Conservation (phyloP, 1,140 invertebrate genomes). For the Drosophila pseudoobscura region DNA sequence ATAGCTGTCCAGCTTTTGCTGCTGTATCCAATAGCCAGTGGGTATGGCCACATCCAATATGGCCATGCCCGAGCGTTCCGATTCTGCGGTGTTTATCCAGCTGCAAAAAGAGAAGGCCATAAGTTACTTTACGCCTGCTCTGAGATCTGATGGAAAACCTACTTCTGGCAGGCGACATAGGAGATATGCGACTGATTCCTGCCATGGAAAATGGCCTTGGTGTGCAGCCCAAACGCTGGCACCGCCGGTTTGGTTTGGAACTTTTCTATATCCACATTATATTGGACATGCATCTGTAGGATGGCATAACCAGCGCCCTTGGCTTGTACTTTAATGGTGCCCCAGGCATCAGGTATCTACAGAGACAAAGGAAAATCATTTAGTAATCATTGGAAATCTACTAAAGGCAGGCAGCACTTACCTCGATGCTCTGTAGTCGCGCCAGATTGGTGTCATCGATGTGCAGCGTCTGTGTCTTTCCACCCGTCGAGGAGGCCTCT, state of each 20-base stretch:
- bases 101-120: slow-evolving; percentile 65
- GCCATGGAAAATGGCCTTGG: slow-evolving; percentile 90
- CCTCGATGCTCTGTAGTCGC: slow-evolving; percentile 89
- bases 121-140: too few species aligned
- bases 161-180: slow-evolving; percentile 92
- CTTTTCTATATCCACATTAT: slow-evolving; percentile 94
- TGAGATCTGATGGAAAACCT: slow-evolving; percentile 24
- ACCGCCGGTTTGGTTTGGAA: slow-evolving; percentile 94
- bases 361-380: slow-evolving; percentile 10
- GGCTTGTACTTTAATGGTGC: slow-evolving; percentile 94
- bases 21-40: slow-evolving; percentile 96
- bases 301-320: slow-evolving; percentile 96
- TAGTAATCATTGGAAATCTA: not conserved
- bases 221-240: slow-evolving; percentile 89
- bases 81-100: slow-evolving; percentile 91
- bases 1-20: slow-evolving; percentile 93
- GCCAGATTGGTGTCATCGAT: slow-evolving; percentile 91
- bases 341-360: slow-evolving; percentile 95
- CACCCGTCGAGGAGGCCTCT: slow-evolving; percentile 92
- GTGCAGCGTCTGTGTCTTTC: slow-evolving; percentile 86
- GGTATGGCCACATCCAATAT: slow-evolving; percentile 96
- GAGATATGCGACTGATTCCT: slow-evolving; percentile 96
- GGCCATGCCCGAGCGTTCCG: slow-evolving; percentile 93
- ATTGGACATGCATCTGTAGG: slow-evolving; percentile 96
- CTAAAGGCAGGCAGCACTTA: slow-evolving; percentile 70